Base-by-base conservation (phyloP, 2,797 vertebrate species). In the Leontocebus nigricollis region DNA sequence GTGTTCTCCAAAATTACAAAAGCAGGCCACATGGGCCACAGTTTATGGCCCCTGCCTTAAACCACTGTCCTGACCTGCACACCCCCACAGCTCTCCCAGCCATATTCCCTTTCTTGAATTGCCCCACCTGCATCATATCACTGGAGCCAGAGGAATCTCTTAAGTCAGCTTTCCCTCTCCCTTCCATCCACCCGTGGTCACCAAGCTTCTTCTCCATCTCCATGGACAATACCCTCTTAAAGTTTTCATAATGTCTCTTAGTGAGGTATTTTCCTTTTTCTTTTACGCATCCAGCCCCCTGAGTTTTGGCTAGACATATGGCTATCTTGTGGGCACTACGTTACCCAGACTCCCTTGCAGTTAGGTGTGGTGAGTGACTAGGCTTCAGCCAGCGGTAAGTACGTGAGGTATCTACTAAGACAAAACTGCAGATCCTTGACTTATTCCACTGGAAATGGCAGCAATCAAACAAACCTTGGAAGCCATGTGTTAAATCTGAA, bases 51-150 rank as follows among this genome's bases (percentile, higher is more conserved):
- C 30, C n/a, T 73, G 19, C 48, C 13, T 26, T 48, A 48, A 61
- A 19, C 27, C 2, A 4, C 17, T 27, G 4, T 20, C 17, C 41
- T 85, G 26, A 44, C 39, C 57, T 67, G 26, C 33, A 14, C 46
- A 11, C 20, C 2, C 1, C 2, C 30, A 15, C 50, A 33, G 48
- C 5, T n/a, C 46, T 26, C n/a, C 6, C 9, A 4, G 2, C 36
- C 11, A 2, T 0, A 8, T 44, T 50, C 11, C 24, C 57, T 41
- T 52, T 33, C 14, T 59, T 72, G n/a, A 77, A 9, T 67, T 67
- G 27, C 13, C 52, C 12, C n/a, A 59, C 33, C 30, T 30, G 36
- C 33, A 48, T 64, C 20, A 22, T 70, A 5, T 7, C 14, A 13
- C 76, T 50, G 27, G 12, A 88, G 39, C 33, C 10, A 4, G 26